Evolutionary conservation across 2,113 vertebrate genomes (phyloP), one percentile per base, ranked within the genome.

Genomic region (Mesembrinibis cayennensis): DNA sequence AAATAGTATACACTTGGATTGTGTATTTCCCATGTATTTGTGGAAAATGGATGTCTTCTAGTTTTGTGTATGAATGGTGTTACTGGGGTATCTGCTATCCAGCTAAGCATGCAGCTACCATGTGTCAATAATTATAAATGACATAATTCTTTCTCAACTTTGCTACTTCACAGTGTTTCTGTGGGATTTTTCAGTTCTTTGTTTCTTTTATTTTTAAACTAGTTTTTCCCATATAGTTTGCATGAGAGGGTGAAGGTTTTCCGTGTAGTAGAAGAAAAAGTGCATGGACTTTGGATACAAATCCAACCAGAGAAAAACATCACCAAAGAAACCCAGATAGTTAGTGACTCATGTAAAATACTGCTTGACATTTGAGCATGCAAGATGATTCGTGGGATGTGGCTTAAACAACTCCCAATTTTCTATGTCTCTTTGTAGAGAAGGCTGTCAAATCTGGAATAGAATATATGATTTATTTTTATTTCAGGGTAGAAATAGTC

Each of bases 341-440:
- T 74, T 77, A 53, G 25, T 66, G 82, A 93, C 38, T 95, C 78
- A 89, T 82, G 36, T 65, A 78, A 90, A 94, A 82, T 53, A 49
- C 29, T 89, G 20, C 38, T 79, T 93, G 81, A 92, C n/a, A 80
- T 95, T 82, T 91, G 42, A 94, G 77, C 34, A 83, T 44, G 44
- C 44, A 87, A 93, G 76, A 87, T 95, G 65, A 93, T 95, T 91
- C 6, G 10, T 93, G 90, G 66, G 74, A 87, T 80, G 55, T 65
- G 58, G 36, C 26, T 95, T 87, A 92, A 90, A 76, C 22, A 72
- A 70, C n/a, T 92, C 73, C 32, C 21, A 58, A 3, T 66, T 92
- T 89, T 87, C 65, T 62, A 21, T 59, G 38, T 59, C 25, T 94
- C 47, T 84, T 74, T 76, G 50, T 42, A 70, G 47, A 29, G 22